phyloP scores from a whole-genome alignment of 2,113 vertebrate genomes.

The Octodon degus region DNA sequence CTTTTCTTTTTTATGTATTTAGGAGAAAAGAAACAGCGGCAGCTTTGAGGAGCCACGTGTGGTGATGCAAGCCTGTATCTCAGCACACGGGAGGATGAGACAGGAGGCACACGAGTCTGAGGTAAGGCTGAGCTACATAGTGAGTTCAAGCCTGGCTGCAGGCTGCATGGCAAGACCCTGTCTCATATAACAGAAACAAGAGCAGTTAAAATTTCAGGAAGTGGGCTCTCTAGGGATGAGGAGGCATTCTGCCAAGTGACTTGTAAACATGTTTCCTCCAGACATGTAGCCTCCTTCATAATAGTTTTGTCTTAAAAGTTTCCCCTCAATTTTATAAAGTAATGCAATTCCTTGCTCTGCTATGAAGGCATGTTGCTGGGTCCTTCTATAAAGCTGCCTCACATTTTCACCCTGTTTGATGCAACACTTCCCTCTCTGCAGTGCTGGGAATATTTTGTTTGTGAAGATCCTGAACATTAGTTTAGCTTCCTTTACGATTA shows the following conservation, averaged over 20 bases:
- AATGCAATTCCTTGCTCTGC: background rate
- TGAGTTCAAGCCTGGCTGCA: background rate
- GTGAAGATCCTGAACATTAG: constrained; percentile 38
- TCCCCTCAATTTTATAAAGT: background rate
- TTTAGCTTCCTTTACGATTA: constrained; percentile 72
- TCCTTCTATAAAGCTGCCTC: background rate
- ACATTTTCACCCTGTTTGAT: background rate
- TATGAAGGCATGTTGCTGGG: background rate
- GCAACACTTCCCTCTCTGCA: background rate
- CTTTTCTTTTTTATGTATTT: background rate
- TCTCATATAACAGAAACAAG: background rate
- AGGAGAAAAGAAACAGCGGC: background rate
- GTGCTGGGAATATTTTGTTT: constrained; percentile 80
- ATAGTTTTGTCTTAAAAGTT: background rate
- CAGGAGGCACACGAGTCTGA: background rate
- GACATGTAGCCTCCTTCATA: background rate
- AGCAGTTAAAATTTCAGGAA: background rate
- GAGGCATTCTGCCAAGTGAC: background rate
- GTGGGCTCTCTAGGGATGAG: background rate
- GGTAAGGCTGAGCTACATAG: too few relatives aligned
- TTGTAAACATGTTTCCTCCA: background rate
- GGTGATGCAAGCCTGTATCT: background rate
- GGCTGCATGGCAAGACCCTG: background rate
- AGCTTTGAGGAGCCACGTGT: background rate
- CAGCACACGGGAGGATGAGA: background rate